Base-by-base conservation (phyloP, 2,888 invertebrate species). In the Heliconius sara region DNA sequence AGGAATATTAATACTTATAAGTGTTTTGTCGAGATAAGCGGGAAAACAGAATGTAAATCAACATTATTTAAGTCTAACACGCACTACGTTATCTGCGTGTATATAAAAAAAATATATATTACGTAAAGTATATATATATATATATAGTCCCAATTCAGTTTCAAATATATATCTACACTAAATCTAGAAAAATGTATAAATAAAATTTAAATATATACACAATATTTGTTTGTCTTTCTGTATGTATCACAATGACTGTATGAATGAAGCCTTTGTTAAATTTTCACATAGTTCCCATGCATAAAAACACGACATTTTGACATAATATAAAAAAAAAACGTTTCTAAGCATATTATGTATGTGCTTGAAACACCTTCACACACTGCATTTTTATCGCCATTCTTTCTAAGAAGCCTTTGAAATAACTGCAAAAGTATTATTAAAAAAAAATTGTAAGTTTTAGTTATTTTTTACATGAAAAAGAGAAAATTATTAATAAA, bases 321-420 rank as follows among this genome's bases (percentile, higher is more conserved):
- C 74, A 83, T 43, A 77, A 52, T 60, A 13, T 71, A 78, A 76
- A 65, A 71, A 60, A 68, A 75, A 70, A 66, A 27, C 30, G 30
- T 81, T 39, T 81, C 79, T 80, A 85, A 84, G 85, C 79, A 65
- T 79, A 60, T 60, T 12, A 60, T n/a, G 60, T 60, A 16, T 76
- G 81, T 77, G 79, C 79, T 83, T 72, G 12, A n/a, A 71, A 78
- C 74, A 75, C 75, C 60, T 57, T 30, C 76, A 84, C 74, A 81
- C 76, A 76, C 83, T 83, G 82, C 81, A 82, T 81, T 60, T 25
- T 73, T n/a, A 73, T 34, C 83, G 81, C 82, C 85, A 85, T 81
- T 84, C 84, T 86, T 82, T 78, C 81, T 81, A 76, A 70, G 78
- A 74, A 78, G 75, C 77, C 39, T 27, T 70, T 39, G 74, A 83